Conservation (phyloP, 2,888 invertebrate genomes). For the Nomada ferruginata region DNA sequence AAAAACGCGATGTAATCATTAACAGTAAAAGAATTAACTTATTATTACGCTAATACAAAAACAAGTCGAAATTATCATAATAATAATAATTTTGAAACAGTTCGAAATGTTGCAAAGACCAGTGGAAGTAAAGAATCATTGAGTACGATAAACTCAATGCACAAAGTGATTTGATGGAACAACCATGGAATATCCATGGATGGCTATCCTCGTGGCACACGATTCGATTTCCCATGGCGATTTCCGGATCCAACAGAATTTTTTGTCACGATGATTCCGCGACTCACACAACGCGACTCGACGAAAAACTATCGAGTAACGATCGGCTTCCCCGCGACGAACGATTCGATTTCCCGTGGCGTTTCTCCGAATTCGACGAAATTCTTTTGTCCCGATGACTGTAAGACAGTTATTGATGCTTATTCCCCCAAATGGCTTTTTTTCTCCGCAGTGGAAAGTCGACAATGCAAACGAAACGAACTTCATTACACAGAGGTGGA, state of each 20-base stretch:
- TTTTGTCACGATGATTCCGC: neutral
- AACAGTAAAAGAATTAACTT: too few species aligned
- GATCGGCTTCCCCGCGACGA: conserved; percentile 29
- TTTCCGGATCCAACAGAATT: neutral
- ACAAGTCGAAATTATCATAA: too few species aligned
- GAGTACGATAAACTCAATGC: neutral
- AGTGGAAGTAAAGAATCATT: too few species aligned
- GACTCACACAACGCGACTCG: neutral
- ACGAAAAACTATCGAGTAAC: conserved; percentile 29
- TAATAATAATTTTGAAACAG: too few species aligned
- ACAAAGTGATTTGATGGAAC: conserved; percentile 2
- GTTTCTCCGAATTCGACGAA: neutral
- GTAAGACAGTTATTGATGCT: conserved; percentile 38
- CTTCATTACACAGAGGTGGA: conserved; percentile 11
- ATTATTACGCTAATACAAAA: too few species aligned
- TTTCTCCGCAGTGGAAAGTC: conserved; percentile 4
- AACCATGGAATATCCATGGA: conserved; percentile 31
- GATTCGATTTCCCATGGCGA: conserved; percentile 32
- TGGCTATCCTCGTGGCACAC: conserved; percentile 24
- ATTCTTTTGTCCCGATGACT: conserved; percentile 18
- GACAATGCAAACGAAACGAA: conserved; percentile 29
- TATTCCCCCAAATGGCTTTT: neutral
- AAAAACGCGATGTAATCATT: too few species aligned
- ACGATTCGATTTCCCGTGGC: conserved; percentile 31
- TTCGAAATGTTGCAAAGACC: too few species aligned